A percentile compares a stretch with the other conserved stretches of the same genome.
phyloP scores from a whole-genome alignment of 1,140 invertebrate genomes.

The Zaprionus taronus region DNA sequence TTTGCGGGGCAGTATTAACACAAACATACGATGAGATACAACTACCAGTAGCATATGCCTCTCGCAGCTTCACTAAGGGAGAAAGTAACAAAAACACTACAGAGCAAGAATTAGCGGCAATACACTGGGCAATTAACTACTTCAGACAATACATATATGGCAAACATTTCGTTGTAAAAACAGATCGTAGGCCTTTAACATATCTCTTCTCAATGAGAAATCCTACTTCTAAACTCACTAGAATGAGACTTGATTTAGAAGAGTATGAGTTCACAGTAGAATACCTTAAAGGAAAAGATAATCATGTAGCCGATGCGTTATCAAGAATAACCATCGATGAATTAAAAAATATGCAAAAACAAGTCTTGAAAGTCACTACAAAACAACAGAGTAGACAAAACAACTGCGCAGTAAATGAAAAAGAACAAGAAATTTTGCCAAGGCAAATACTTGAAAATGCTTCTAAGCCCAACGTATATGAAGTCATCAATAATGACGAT shows the following conservation, averaged over 20 bases:
- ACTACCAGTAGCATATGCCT: slow-evolving; percentile 62
- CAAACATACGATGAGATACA: slow-evolving; percentile 18
- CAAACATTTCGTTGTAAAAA: slow-evolving; percentile 66
- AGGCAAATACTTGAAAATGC: too few relatives aligned
- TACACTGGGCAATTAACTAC: slow-evolving; percentile 84
- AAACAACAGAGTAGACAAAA: slow-evolving; percentile 23
- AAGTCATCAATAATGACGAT: slow-evolving; percentile 22
- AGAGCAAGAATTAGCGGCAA: slow-evolving; percentile 52
- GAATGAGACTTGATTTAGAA: slow-evolving; percentile 50
- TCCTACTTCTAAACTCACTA: slow-evolving; percentile 70
- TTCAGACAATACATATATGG: slow-evolving; percentile 83
- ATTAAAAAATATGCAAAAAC: not conserved
- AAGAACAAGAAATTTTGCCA: slow-evolving; percentile 19
- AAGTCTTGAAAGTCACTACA: slow-evolving; percentile 22
- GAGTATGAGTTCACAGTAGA: slow-evolving; percentile 76
- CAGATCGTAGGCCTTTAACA: slow-evolving; percentile 61
- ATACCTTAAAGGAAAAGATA: slow-evolving; percentile 53
- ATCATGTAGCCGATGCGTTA: slow-evolving; percentile 30
- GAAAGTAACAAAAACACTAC: slow-evolving; percentile 65
- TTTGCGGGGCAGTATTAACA: slow-evolving; percentile 49
- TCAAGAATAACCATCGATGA: slow-evolving; percentile 23
- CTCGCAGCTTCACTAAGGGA: slow-evolving; percentile 55
- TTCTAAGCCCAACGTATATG: slow-evolving; percentile 27
- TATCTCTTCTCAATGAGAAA: slow-evolving; percentile 64
- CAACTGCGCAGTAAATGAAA: slow-evolving; percentile 15